Conservation (phyloP, 2,113 vertebrate species). For the Actinemys pallida region DNA sequence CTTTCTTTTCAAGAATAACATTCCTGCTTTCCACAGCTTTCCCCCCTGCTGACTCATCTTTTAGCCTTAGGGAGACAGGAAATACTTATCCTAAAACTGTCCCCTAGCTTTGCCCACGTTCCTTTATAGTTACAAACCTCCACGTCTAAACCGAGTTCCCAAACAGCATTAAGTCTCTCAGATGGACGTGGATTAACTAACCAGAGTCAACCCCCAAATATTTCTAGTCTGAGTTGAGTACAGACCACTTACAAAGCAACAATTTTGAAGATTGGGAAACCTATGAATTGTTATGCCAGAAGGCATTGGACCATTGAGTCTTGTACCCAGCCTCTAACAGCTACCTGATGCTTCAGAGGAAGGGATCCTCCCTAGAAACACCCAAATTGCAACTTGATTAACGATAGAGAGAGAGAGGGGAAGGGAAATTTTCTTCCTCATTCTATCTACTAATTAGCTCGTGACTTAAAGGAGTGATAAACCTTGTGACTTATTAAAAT, state of each 20-base stretch:
- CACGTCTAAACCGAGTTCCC: neutral
- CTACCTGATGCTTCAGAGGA: neutral
- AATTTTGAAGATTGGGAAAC: neutral
- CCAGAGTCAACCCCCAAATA: rapidly evolving
- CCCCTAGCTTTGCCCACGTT: conserved; percentile 23
- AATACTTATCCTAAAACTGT: conserved; percentile 27
- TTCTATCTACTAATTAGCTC: neutral
- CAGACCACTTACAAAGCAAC: neutral
- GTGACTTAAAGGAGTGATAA: neutral
- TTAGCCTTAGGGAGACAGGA: conserved; percentile 30
- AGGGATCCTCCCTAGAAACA: neutral
- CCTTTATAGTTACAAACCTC: neutral
- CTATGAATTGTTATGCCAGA: neutral
- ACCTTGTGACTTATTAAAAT: neutral
- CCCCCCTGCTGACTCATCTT: conserved; percentile 40
- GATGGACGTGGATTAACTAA: neutral
- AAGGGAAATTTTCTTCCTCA: neutral
- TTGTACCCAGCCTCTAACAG: neutral
- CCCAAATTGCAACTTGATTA: neutral
- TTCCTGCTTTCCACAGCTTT: conserved; percentile 27
- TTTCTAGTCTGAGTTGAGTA: neutral
- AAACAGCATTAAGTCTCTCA: neutral
- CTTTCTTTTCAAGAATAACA: neutral
- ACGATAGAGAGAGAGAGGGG: neutral
- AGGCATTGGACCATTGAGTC: neutral